Conservation (phyloP, 2,888 invertebrate species). For the Drosophila cracens region DNA sequence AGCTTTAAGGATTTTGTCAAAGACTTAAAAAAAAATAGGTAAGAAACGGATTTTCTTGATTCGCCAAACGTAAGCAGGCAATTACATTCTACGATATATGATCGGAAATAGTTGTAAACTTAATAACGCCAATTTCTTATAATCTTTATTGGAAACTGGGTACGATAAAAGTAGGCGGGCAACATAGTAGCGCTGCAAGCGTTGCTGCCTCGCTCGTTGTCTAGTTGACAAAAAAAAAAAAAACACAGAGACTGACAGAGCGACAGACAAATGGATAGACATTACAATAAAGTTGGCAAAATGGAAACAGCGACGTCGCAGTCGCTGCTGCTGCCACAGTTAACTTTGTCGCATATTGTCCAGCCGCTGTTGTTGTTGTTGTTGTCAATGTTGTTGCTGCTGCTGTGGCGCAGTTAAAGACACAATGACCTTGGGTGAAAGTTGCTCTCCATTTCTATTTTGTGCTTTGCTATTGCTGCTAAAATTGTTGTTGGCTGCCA, state of each 20-base stretch:
- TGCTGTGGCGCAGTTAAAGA: constrained; percentile 71
- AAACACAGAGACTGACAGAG: constrained; percentile 1
- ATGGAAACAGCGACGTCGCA: constrained; percentile 44
- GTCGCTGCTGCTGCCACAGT: constrained; percentile 27
- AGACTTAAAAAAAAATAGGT: neutral
- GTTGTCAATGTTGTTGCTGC: constrained; percentile 44
- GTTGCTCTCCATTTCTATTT: constrained; percentile 81
- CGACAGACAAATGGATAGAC: constrained; percentile 5
- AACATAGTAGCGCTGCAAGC: constrained; percentile 21
- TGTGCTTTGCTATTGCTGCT: constrained; percentile 54
- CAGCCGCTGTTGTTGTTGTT: constrained; percentile 41
- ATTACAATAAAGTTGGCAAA: constrained; percentile 52
- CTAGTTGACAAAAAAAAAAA: constrained; percentile 22
- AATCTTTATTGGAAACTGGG: neutral
- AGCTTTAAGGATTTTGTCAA: neutral
- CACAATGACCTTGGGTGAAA: constrained; percentile 78
- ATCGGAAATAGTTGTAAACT: neutral
- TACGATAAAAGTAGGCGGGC: constrained; percentile 2
- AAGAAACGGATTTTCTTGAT: neutral
- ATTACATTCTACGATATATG: neutral
- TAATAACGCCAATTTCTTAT: neutral
- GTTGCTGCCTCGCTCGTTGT: constrained; percentile 4
- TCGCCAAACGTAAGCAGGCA: neutral
- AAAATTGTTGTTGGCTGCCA: constrained; percentile 37
- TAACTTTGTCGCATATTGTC: constrained; percentile 65